A percentile compares a stretch with the other conserved stretches of the same genome.
These are phyloP conservation scores for Bombus picipes DNA, from an alignment of 1,140 invertebrate species.

Conservation along the genomic window DNA sequence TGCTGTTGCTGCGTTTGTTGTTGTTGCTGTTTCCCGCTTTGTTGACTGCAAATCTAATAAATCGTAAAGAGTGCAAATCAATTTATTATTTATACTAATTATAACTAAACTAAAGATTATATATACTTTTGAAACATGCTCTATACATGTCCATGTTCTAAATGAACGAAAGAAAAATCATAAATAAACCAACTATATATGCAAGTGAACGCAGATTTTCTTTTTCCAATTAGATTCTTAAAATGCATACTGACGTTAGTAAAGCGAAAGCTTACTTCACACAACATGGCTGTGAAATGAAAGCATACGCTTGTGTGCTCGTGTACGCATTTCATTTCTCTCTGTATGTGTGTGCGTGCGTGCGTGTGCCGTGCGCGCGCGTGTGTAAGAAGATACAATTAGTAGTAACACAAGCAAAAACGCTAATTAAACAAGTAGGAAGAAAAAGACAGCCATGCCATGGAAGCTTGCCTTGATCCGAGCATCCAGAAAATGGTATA, in stretches of 20 bases:
- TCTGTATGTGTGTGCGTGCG: not conserved
- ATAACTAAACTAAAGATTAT: not conserved
- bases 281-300: constrained; percentile 82
- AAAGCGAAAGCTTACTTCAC: constrained; percentile 82
- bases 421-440: constrained; percentile 65
- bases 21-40: constrained; percentile 72
- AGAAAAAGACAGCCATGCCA: constrained; percentile 80
- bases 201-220: not conserved
- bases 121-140: constrained; percentile 1
- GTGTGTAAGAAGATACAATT: constrained; percentile 66
- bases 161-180: not conserved
- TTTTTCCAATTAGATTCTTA: not conserved
- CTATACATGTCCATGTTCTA: not conserved
- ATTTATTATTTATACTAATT: not conserved
- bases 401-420: constrained; percentile 70
- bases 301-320: constrained; percentile 48
- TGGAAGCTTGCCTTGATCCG: constrained; percentile 83
- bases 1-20: not conserved
- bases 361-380: not conserved
- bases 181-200: not conserved
- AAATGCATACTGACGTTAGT: constrained; percentile 60
- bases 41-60: constrained; percentile 69
- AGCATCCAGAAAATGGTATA: constrained; percentile 85
- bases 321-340: not conserved
- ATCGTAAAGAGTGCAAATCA: not conserved